Conservation (phyloP, 2,888 invertebrate genomes). For the Synanthedon vespiformis region DNA sequence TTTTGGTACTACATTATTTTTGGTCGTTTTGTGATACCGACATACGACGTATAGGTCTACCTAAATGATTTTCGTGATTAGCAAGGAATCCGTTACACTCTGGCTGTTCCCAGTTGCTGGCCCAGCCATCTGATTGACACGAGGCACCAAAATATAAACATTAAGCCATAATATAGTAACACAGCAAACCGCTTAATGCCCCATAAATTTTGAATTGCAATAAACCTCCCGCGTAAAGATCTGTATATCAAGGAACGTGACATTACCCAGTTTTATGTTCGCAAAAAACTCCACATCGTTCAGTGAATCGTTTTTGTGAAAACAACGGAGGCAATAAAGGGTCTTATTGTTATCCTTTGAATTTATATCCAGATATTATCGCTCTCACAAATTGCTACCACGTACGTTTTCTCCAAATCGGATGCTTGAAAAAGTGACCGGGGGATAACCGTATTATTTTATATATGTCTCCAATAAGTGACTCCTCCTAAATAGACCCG, state of each 20-base stretch:
- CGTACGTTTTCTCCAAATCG: conserved; percentile 50
- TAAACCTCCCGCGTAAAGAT: conserved; percentile 39
- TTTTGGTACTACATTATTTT: too few relatives aligned
- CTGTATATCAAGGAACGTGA: conserved; percentile 51
- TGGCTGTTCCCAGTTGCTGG: too few relatives aligned
- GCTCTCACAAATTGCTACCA: conserved; percentile 58
- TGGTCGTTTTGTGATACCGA: too few relatives aligned
- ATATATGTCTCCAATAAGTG: conserved; percentile 3
- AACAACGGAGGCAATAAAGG: conserved; percentile 65
- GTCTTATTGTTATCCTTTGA: conserved; percentile 68
- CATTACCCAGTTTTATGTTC: conserved; percentile 54
- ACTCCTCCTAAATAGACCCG: too few relatives aligned
- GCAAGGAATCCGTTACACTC: too few relatives aligned
- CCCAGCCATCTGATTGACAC: too few relatives aligned
- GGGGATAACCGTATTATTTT: conserved; percentile 27
- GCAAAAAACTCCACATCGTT: conserved; percentile 49
- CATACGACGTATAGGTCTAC: too few relatives aligned
- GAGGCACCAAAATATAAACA: neutral
- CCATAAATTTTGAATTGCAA: conserved; percentile 28
- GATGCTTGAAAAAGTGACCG: conserved; percentile 51
- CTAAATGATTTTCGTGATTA: too few relatives aligned
- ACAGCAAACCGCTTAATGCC: conserved; percentile 16
- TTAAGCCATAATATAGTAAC: conserved; percentile 1
- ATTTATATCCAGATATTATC: conserved; percentile 69
- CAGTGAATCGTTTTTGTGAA: conserved; percentile 61